Evolutionary conservation across 1,140 invertebrate genomes (phyloP).

Genomic region (Eubasilissa regina): DNA sequence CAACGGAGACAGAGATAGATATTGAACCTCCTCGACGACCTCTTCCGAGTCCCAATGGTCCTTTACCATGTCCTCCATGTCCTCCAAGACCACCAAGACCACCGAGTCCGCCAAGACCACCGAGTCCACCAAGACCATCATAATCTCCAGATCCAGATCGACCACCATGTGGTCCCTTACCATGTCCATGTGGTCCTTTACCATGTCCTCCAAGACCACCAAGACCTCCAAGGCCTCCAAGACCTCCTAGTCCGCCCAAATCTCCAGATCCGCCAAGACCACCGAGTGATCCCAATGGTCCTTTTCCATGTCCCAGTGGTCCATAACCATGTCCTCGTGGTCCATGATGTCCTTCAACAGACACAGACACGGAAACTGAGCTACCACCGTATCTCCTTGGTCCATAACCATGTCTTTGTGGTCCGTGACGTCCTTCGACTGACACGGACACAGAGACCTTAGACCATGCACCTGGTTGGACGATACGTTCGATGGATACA

Average conservation of each 20-base stretch:
- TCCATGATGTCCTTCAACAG: too few species aligned
- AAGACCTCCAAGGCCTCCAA: not conserved
- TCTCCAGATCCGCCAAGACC: not conserved
- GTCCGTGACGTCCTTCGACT: not conserved
- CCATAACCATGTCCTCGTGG: not conserved
- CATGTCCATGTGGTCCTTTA: too few species aligned
- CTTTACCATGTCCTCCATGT: not conserved
- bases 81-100: not conserved
- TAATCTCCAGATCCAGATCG: too few species aligned
- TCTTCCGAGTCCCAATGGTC: not conserved
- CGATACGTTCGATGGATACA: not conserved
- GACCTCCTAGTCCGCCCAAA: not conserved
- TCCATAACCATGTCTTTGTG: not conserved
- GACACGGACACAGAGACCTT: not conserved
- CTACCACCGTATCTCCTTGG: slow-evolving; percentile 14
- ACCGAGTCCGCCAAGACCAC: slow-evolving; percentile 17
- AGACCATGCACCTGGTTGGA: not conserved
- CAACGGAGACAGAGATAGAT: slow-evolving; percentile 3
- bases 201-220: too few species aligned
- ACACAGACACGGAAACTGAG: not conserved
- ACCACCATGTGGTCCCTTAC: too few species aligned
- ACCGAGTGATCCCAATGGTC: not conserved
- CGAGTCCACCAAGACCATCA: not conserved
- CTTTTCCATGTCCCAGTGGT: not conserved
- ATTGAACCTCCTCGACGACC: not conserved